phyloP scores from a whole-genome alignment of 2,888 invertebrate species.

The Stenodera caucasica region DNA sequence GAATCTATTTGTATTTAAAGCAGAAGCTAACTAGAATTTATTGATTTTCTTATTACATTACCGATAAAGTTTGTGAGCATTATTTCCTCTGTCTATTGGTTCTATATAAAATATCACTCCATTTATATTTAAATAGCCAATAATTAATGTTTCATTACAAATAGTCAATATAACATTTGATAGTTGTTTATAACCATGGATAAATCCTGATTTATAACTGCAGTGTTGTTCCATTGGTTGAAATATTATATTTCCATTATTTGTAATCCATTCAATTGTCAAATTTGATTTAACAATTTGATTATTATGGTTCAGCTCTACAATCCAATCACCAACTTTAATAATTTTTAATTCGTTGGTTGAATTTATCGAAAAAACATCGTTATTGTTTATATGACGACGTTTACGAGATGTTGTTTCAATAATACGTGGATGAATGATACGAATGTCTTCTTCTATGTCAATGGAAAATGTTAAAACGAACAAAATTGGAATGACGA shows the following conservation, averaged over 20 bases:
- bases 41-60: no score
- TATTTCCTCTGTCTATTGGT: conserved; percentile 36
- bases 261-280: conserved; percentile 40
- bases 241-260: conserved; percentile 28
- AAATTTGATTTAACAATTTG: conserved; percentile 41
- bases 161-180: conserved; percentile 46
- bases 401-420: conserved; percentile 30
- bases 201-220: conserved; percentile 44
- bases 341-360: conserved; percentile 41
- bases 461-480: conserved; percentile 23
- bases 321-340: conserved; percentile 43
- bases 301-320: conserved; percentile 44
- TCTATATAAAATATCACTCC: conserved; percentile 44
- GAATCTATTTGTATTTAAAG: no score
- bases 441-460: conserved; percentile 18
- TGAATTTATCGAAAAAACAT: conserved; percentile 37
- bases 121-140: conserved; percentile 44
- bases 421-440: conserved; percentile 40
- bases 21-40: no score
- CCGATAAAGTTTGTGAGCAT: conserved; percentile 37
- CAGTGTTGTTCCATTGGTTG: conserved; percentile 36
- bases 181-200: conserved; percentile 38
- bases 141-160: conserved; percentile 40
- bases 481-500: not conserved
- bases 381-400: conserved; percentile 34